Evolutionary conservation across 2,113 vertebrate genomes (phyloP).

Genomic region (Nothocercus nigrocapillus): DNA sequence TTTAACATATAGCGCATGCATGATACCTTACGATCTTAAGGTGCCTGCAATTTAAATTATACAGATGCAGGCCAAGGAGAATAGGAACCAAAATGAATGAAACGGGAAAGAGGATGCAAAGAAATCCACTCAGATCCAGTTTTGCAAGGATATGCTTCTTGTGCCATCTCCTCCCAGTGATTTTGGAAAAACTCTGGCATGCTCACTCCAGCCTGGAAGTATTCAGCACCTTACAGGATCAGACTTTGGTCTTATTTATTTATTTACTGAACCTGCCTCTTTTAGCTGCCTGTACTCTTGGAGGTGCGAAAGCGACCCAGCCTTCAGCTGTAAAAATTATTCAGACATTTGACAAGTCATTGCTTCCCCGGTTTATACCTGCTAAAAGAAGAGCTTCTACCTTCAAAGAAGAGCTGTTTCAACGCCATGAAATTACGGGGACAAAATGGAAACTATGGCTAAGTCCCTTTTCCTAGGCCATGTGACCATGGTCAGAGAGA

Average conservation of each 20-base stretch:
- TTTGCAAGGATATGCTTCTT: background rate
- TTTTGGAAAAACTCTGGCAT: background rate
- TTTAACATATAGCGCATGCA: background rate
- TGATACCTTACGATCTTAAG: background rate
- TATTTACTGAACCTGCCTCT: background rate
- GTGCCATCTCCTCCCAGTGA: accelerated
- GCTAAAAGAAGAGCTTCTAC: background rate
- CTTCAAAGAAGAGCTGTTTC: background rate
- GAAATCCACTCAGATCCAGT: accelerated
- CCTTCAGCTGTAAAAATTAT: background rate
- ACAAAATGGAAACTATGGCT: background rate
- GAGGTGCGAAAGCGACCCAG: background rate
- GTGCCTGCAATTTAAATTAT: background rate
- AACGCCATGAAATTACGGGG: background rate
- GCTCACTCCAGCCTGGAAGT: background rate
- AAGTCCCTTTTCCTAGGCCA: background rate
- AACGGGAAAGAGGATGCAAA: background rate
- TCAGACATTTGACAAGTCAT: accelerated
- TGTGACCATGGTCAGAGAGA: background rate
- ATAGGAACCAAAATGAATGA: constrained; percentile 1
- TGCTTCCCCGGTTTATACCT: background rate
- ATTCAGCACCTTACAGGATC: background rate
- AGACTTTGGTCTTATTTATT: background rate
- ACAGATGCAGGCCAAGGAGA: background rate
- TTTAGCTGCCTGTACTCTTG: background rate